These are phyloP conservation scores for Micronisus gabar DNA, from an alignment of 2,113 vertebrate species.

Conservation along the genomic window DNA sequence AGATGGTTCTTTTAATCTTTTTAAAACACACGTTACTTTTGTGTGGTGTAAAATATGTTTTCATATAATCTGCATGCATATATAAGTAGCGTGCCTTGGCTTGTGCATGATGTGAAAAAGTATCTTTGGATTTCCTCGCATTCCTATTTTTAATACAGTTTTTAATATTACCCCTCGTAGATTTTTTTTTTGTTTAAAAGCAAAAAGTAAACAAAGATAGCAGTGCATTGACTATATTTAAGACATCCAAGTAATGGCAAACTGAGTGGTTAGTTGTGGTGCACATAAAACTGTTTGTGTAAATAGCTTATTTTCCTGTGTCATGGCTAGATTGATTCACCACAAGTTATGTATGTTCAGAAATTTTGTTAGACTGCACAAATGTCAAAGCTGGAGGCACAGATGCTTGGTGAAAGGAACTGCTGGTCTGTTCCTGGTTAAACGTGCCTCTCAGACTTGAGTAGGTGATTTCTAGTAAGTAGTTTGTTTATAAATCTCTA, in stretches of 20 bases:
- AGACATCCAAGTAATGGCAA: not conserved
- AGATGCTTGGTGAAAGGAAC: not conserved
- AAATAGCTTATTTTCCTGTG: not conserved
- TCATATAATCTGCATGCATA: not conserved
- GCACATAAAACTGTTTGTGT: not conserved
- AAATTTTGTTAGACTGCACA: not conserved
- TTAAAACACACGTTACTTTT: not conserved
- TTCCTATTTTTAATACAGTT: not conserved
- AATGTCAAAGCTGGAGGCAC: not conserved
- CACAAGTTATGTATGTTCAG: not conserved
- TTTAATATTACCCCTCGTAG: not conserved
- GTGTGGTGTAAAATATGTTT: not conserved
- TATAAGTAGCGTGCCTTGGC: not conserved
- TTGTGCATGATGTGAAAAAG: not conserved
- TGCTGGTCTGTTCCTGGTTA: not conserved
- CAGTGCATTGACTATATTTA: not conserved
- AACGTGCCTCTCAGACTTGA: not conserved
- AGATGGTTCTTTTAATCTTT: not conserved
- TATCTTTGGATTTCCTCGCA: not conserved
- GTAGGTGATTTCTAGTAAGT: not conserved
- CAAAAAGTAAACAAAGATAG: not conserved
- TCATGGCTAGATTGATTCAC: not conserved
- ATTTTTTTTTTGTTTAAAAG: not conserved
- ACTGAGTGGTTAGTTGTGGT: not conserved
- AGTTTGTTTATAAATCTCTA: conserved; percentile 5